A percentile compares a stretch with the other conserved stretches of the same genome.
Evolutionary conservation across 2,113 vertebrate species (phyloP).

Genomic region (Campylomormyrus numenius): DNA sequence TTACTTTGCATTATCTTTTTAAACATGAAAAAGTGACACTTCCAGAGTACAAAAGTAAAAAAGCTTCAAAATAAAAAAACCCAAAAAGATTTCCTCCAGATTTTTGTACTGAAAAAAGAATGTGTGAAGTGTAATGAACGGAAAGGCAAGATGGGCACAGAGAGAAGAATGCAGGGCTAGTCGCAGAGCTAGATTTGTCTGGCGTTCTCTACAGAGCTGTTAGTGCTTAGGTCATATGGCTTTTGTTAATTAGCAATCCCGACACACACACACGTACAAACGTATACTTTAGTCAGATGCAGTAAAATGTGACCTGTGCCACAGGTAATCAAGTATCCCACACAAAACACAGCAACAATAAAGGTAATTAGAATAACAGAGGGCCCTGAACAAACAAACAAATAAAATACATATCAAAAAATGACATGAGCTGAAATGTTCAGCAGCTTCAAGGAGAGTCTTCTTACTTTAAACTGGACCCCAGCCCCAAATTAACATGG

Average conservation of each 20-base stretch:
- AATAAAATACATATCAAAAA: not conserved
- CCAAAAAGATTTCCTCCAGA: not conserved
- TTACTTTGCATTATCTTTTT: not conserved
- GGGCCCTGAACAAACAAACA: conserved; percentile 34
- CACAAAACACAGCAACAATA: conserved; percentile 41
- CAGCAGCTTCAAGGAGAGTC: not conserved
- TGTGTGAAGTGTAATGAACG: not conserved
- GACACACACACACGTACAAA: conserved; percentile 27
- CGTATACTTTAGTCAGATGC: conserved; percentile 32
- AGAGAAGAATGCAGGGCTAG: not conserved
- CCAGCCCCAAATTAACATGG: not conserved
- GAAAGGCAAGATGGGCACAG: conserved; percentile 38
- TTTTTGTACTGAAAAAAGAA: not conserved
- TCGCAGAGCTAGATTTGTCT: conserved; percentile 30
- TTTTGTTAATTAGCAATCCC: conserved; percentile 62
- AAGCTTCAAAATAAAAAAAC: not conserved
- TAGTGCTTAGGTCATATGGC: conserved; percentile 72
- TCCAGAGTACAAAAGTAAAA: conserved; percentile 15
- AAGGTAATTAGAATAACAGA: conserved; percentile 22
- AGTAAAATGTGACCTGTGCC: conserved; percentile 26
- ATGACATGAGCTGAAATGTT: not conserved
- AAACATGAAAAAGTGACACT: conserved; percentile 18
- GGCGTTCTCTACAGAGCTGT: conserved; percentile 59
- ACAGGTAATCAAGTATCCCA: conserved; percentile 35
- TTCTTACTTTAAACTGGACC: conserved; percentile 29